Percentiles rank a stretch among this genome's conserved stretches.
phyloP scores from a whole-genome alignment of 2,888 invertebrate species.

The Acrocera orbiculus region DNA sequence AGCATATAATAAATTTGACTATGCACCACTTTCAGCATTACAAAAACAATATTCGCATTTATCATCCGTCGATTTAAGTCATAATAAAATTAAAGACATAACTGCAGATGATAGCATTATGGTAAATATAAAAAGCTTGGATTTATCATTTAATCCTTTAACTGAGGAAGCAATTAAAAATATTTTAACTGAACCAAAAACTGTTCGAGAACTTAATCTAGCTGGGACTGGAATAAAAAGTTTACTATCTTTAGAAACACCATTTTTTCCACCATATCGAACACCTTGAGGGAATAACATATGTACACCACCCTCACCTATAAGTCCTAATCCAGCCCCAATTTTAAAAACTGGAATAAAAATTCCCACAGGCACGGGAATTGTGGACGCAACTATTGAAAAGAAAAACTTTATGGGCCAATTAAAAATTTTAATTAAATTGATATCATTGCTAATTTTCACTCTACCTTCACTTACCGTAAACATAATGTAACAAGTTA shows the following conservation, averaged over 20 bases:
- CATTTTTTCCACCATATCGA: conserved; percentile 75
- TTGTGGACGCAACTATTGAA: conserved; percentile 79
- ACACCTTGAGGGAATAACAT: conserved; percentile 84
- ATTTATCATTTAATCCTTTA: conserved; percentile 71
- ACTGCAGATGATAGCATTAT: conserved; percentile 72
- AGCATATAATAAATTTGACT: conserved; percentile 55
- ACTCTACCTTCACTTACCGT: conserved; percentile 58
- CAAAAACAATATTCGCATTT: conserved; percentile 73
- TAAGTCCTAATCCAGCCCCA: conserved; percentile 82
- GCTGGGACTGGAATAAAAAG: conserved; percentile 58
- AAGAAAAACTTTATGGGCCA: conserved; percentile 66
- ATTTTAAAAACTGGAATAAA: conserved; percentile 97
- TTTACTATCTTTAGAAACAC: conserved; percentile 59
- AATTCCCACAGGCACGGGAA: conserved; percentile 93
- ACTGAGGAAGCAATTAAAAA: conserved; percentile 53
- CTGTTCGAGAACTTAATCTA: conserved; percentile 61
- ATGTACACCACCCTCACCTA: conserved; percentile 88
- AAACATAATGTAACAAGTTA: conserved; percentile 65
- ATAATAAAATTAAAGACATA: conserved; percentile 59
- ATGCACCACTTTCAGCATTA: conserved; percentile 61
- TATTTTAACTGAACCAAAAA: conserved; percentile 74
- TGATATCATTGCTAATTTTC: too few species aligned
- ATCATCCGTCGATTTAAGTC: conserved; percentile 57
- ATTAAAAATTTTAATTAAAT: too few species aligned
- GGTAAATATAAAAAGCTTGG: conserved; percentile 72